phyloP scores from a whole-genome alignment of 2,888 invertebrate genomes.

The Leptinotarsa haldemani region DNA sequence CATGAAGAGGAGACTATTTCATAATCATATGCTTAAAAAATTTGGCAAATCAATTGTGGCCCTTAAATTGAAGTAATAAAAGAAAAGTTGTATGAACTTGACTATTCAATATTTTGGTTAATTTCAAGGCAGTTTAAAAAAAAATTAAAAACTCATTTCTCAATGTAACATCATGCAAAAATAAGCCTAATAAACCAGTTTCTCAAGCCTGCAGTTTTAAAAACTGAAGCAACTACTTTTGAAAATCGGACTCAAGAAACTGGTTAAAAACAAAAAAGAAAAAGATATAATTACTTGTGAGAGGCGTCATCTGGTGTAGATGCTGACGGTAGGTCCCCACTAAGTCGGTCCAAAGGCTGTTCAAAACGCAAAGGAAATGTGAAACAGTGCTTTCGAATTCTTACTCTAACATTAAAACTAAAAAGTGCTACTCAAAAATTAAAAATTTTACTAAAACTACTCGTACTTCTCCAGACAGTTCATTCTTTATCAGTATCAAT shows the following conservation, averaged over 20 bases:
- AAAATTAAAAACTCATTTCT: too few species aligned
- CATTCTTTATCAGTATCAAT: constrained; percentile 40
- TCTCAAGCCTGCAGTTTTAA: too few species aligned
- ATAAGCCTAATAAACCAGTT: constrained; percentile 28
- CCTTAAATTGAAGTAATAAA: too few species aligned
- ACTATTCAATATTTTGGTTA: too few species aligned
- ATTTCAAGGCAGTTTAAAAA: too few species aligned
- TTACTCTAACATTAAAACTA: constrained; percentile 39
- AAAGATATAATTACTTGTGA: constrained; percentile 73
- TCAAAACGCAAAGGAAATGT: constrained; percentile 71
- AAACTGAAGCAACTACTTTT: not conserved
- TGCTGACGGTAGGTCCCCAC: constrained; percentile 69
- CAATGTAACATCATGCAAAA: constrained; percentile 28
- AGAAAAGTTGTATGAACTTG: too few species aligned
- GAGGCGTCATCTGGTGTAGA: constrained; percentile 70
- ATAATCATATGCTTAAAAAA: too few species aligned
- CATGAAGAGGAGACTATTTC: too few species aligned
- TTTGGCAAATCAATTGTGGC: too few species aligned
- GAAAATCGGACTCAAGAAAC: constrained; percentile 3
- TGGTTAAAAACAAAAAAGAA: constrained; percentile 58
- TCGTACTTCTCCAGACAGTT: constrained; percentile 40
- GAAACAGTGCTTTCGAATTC: constrained; percentile 61
- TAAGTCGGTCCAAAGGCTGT: constrained; percentile 78
- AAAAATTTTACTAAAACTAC: constrained; percentile 48
- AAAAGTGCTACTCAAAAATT: constrained; percentile 56